These are phyloP conservation scores for Sceloporus undulatus DNA, from an alignment of 2,113 vertebrate genomes.

Conservation along the genomic window DNA sequence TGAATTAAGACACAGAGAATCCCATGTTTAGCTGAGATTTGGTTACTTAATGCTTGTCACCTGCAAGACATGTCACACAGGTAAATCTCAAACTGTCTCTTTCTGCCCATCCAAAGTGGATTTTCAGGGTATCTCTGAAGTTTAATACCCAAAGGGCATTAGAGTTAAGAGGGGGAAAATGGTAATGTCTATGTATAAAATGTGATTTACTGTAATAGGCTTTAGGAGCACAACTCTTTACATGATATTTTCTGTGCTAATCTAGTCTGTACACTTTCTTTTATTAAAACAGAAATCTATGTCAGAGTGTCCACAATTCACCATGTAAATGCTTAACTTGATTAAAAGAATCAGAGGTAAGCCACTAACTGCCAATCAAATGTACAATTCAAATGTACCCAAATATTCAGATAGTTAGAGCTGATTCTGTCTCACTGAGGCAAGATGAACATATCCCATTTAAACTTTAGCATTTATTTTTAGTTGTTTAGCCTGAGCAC, in stretches of 20 bases:
- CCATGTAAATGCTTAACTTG: constrained; percentile 60
- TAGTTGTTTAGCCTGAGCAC: background rate
- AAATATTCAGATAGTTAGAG: background rate
- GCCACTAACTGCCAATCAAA: constrained; percentile 1
- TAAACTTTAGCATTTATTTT: background rate
- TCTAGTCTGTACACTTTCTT: constrained; percentile 7
- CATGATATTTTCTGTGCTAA: constrained; percentile 60
- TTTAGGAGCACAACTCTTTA: constrained; percentile 64
- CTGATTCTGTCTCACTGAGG: background rate
- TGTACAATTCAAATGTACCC: background rate
- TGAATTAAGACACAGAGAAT: constrained; percentile 64
- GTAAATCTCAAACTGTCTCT: constrained; percentile 66
- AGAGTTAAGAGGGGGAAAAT: constrained; percentile 69
- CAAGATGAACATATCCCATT: background rate
- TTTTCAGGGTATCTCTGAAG: constrained; percentile 61
- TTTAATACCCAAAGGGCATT: constrained; percentile 64
- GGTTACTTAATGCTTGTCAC: constrained; percentile 64
- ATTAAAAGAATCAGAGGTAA: constrained; percentile 44
- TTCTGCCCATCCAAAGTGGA: constrained; percentile 62
- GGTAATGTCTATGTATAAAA: constrained; percentile 68
- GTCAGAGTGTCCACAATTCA: constrained; percentile 65
- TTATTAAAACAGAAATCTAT: constrained; percentile 45
- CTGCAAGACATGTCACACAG: constrained; percentile 61
- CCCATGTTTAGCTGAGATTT: constrained; percentile 68
- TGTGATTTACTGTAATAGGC: constrained; percentile 68